phyloP scores from a whole-genome alignment of 2,888 invertebrate species.

The Uropetala carovei region DNA sequence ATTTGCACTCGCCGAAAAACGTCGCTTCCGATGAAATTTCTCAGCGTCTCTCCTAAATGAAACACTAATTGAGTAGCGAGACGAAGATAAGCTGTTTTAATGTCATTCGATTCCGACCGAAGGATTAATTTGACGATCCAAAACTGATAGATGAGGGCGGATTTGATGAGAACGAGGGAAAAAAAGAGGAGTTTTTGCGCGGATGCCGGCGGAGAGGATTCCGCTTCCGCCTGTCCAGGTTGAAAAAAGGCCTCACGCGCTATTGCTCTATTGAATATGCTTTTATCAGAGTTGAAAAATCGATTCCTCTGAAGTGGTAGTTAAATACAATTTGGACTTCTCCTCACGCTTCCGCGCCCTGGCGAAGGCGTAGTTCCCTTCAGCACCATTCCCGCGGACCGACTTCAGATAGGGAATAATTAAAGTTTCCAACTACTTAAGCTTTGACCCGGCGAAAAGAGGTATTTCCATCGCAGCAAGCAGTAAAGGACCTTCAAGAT shows the following conservation, averaged over 20 bases:
- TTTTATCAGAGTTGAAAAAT: slow-evolving; percentile 29
- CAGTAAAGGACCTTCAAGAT: neutral
- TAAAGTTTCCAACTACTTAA: slow-evolving; percentile 15
- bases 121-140: neutral
- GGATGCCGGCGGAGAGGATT: no score
- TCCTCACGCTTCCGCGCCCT: neutral
- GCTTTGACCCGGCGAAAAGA: neutral
- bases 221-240: no score
- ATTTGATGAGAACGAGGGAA: neutral
- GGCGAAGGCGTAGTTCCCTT: neutral
- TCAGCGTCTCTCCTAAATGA: no score
- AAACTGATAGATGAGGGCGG: neutral
- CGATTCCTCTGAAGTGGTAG: neutral
- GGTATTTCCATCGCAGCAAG: neutral
- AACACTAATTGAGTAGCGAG: no score
- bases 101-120: neutral
- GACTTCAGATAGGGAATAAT: neutral
- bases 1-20: no score
- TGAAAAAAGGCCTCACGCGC: neutral
- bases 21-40: no score
- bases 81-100: no score
- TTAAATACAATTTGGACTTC: slow-evolving; percentile 37
- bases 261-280: slow-evolving; percentile 39
- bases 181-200: neutral
- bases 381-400: neutral